These are phyloP conservation scores for Calidris pugnax DNA, from an alignment of 2,113 vertebrate genomes.

Conservation along the genomic window DNA sequence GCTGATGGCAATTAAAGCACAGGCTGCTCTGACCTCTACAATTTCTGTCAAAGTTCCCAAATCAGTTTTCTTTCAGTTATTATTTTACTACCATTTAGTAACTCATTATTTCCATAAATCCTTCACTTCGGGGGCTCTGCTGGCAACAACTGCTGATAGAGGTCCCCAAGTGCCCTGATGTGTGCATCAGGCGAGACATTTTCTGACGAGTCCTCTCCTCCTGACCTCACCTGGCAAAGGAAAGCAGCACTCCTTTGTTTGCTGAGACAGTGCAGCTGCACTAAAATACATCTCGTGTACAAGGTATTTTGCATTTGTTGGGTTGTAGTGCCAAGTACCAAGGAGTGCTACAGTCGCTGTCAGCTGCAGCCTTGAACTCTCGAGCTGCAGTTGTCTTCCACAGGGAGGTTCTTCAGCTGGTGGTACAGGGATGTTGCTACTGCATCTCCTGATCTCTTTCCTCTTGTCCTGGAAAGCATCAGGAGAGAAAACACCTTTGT, in stretches of 20 bases:
- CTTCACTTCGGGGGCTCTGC: neutral
- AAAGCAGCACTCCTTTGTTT: neutral
- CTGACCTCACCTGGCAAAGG: neutral
- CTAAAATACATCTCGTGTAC: neutral
- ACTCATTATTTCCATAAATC: neutral
- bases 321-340: neutral
- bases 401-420: neutral
- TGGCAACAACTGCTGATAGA: neutral
- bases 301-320: neutral
- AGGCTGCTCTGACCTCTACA: neutral
- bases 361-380: neutral
- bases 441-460: neutral
- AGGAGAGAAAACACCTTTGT: neutral
- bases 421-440: neutral
- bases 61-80: neutral
- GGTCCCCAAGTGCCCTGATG: neutral
- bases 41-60: neutral
- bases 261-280: neutral
- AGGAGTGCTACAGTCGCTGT: rapidly evolving
- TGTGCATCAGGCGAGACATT: neutral
- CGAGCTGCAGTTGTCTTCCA: neutral
- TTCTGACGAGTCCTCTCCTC: neutral
- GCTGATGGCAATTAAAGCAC: neutral
- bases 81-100: neutral
- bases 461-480: neutral